Percentiles rank a stretch among this genome's conserved stretches.
phyloP scores from a whole-genome alignment of 2,888 invertebrate genomes.

The Xylota sylvarum region DNA sequence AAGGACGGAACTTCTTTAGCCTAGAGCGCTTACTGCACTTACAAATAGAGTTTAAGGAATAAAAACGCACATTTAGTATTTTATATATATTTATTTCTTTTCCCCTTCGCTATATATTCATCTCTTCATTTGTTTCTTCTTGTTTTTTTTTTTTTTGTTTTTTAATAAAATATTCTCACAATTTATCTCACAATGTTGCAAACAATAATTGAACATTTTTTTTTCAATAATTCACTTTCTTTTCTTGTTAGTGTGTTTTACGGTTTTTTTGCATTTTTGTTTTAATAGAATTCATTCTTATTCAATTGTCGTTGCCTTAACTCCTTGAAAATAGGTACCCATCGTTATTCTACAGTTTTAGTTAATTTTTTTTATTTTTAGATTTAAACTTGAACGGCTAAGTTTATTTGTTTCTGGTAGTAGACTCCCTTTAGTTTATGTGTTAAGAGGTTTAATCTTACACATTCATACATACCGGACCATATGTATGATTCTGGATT shows the following conservation, averaged over 20 bases:
- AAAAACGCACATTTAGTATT: slow-evolving; percentile 11
- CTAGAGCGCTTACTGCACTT: too few relatives aligned
- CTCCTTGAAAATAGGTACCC: slow-evolving; percentile 61
- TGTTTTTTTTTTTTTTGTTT: slow-evolving; percentile 41
- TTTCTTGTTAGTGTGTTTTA: slow-evolving; percentile 23
- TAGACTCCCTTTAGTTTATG: slow-evolving; percentile 32
- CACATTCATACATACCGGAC: slow-evolving; percentile 24
- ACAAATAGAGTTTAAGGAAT: too few relatives aligned
- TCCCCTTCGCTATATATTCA: slow-evolving; percentile 48
- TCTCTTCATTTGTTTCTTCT: slow-evolving; percentile 26
- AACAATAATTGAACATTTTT: slow-evolving; percentile 68
- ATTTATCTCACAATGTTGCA: slow-evolving; percentile 69
- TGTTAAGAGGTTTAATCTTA: slow-evolving; percentile 23
- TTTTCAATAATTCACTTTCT: background rate
- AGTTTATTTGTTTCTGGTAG: slow-evolving; percentile 39
- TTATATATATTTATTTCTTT: slow-evolving; percentile 68
- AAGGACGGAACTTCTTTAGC: too few relatives aligned
- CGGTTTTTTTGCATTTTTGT: background rate
- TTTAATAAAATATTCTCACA: slow-evolving; percentile 74
- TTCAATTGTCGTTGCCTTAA: slow-evolving; percentile 55
- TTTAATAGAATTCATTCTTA: background rate
- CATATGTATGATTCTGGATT: slow-evolving; percentile 38
- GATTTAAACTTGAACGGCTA: slow-evolving; percentile 62
- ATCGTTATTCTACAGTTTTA: slow-evolving; percentile 40
- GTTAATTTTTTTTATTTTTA: slow-evolving; percentile 27